A percentile compares a stretch with the other conserved stretches of the same genome.
These are phyloP conservation scores for Pachydiplax longipennis DNA, from an alignment of 2,888 invertebrate species.

Conservation along the genomic window DNA sequence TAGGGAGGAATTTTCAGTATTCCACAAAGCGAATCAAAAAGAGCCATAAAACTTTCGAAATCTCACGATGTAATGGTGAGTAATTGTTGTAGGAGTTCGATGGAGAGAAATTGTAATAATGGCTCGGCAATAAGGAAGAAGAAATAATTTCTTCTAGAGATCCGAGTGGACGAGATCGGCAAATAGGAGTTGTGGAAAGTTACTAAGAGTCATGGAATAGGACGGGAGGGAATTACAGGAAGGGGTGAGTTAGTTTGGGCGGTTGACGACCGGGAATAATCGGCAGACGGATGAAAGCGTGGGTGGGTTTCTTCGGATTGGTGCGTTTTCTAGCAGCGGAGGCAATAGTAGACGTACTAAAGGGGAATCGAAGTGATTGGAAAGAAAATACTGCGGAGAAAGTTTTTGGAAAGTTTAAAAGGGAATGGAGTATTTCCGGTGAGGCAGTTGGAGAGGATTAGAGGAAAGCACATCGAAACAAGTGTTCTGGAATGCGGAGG, in stretches of 20 bases:
- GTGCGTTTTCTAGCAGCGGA: neutral
- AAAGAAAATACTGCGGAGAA: neutral
- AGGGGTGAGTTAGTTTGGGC: neutral
- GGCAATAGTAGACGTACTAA: neutral
- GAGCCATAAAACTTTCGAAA: too few relatives aligned
- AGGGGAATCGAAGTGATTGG: slow-evolving; percentile 25
- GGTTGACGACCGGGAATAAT: slow-evolving; percentile 35
- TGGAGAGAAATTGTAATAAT: neutral
- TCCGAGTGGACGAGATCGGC: neutral
- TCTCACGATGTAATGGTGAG: too few relatives aligned
- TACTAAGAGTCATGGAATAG: neutral
- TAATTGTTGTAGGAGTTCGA: too few relatives aligned
- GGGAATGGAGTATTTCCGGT: neutral
- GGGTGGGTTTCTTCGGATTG: neutral
- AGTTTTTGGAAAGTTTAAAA: slow-evolving; percentile 35
- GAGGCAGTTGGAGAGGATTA: slow-evolving; percentile 29
- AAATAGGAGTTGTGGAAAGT: neutral
- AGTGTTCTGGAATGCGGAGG: neutral
- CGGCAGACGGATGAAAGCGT: neutral
- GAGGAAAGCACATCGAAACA: neutral
- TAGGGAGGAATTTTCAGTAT: neutral
- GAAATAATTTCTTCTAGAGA: neutral
- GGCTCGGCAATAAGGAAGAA: neutral
- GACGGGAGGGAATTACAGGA: neutral
- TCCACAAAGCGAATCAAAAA: neutral